Evolutionary conservation across 2,113 vertebrate genomes (phyloP).

Genomic region (Cottus gobio): DNA sequence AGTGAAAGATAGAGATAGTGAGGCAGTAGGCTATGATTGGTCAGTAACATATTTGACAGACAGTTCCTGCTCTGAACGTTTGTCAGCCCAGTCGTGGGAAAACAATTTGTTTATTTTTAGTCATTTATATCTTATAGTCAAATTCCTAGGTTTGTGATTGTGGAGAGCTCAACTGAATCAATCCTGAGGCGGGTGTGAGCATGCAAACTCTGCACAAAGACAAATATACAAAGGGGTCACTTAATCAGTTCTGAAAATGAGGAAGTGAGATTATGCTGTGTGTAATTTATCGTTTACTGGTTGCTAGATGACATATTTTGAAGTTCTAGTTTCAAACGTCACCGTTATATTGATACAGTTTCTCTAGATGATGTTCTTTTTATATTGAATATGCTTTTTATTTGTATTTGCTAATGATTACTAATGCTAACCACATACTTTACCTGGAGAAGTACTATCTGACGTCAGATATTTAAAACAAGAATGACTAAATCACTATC

Average conservation of each 20-base stretch:
- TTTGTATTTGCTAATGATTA: background rate
- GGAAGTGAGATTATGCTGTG: slow-evolving; percentile 49
- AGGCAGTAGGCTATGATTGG: background rate
- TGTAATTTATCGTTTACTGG: background rate
- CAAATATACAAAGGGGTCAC: slow-evolving; percentile 48
- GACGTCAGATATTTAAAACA: background rate
- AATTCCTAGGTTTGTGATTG: background rate
- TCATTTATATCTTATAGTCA: background rate
- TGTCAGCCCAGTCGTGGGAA: background rate
- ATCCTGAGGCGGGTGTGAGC: background rate
- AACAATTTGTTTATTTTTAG: background rate
- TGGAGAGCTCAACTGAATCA: slow-evolving; percentile 9
- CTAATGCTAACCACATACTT: background rate
- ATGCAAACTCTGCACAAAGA: slow-evolving; percentile 17
- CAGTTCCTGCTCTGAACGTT: background rate
- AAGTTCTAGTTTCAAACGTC: slow-evolving; percentile 21
- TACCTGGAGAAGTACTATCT: background rate
- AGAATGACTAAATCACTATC: background rate
- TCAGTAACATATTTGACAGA: background rate
- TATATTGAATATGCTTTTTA: too few relatives aligned
- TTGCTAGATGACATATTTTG: background rate
- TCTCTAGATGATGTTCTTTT: background rate
- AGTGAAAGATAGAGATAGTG: background rate
- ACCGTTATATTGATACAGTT: background rate
- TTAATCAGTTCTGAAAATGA: slow-evolving; percentile 48